These are phyloP conservation scores for Phania funesta DNA, from an alignment of 2,888 invertebrate species.

Conservation along the genomic window DNA sequence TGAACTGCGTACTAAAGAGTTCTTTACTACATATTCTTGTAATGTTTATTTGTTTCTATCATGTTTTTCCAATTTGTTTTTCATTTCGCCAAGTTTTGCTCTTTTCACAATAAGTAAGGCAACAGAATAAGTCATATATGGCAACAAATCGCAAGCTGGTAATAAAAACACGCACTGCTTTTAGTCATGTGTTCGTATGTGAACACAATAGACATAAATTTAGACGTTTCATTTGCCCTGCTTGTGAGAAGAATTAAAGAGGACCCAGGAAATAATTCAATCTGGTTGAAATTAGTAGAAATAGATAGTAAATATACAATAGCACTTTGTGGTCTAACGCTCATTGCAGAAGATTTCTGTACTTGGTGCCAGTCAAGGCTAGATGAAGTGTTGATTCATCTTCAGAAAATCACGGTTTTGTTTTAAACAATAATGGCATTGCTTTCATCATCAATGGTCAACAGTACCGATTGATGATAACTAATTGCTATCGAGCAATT, in stretches of 20 bases:
- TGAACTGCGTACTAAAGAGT: constrained; percentile 52
- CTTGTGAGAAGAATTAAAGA: not conserved
- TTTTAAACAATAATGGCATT: too few species aligned
- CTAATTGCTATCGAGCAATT: too few species aligned
- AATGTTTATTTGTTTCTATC: constrained; percentile 36
- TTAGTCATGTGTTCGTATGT: not conserved
- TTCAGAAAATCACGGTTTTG: too few species aligned
- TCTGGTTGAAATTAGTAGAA: not conserved
- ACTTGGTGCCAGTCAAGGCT: too few species aligned
- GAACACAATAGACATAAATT: not conserved
- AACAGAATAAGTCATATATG: constrained; percentile 20
- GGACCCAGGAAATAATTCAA: not conserved
- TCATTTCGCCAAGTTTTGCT: constrained; percentile 12
- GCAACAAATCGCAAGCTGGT: not conserved
- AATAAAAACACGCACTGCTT: not conserved
- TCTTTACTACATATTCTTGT: constrained; percentile 20
- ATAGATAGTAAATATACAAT: not conserved
- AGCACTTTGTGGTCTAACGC: not conserved
- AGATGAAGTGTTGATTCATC: too few species aligned
- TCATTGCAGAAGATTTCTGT: too few species aligned
- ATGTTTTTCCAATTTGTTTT: constrained; percentile 5
- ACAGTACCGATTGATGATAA: too few species aligned
- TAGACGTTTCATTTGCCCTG: not conserved
- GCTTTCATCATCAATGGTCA: too few species aligned
- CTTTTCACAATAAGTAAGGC: constrained; percentile 22